Conservation (phyloP, 2,888 invertebrate species). For the Deladenus siricidicola region DNA sequence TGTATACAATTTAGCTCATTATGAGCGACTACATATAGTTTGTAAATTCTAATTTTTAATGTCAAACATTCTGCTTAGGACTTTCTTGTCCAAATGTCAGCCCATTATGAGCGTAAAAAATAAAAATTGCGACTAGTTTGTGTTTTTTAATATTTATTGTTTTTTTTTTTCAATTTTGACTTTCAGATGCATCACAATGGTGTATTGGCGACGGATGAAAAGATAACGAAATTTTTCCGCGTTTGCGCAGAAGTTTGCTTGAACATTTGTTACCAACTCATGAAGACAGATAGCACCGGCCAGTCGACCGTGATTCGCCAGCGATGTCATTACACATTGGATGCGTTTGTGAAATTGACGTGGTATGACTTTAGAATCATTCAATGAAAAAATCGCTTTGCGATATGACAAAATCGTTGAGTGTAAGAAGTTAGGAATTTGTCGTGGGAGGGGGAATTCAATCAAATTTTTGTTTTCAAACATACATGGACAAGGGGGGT, state of each 20-base stretch:
- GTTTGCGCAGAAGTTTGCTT: slow-evolving; percentile 92
- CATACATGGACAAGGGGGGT: too few species aligned
- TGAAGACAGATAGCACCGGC: slow-evolving; percentile 28
- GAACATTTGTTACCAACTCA: slow-evolving; percentile 74
- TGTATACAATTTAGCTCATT: too few species aligned
- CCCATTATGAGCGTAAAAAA: background rate
- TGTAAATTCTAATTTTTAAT: too few species aligned
- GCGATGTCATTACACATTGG: slow-evolving; percentile 84
- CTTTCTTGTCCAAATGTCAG: too few species aligned
- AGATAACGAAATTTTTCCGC: slow-evolving; percentile 91
- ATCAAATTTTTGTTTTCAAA: too few species aligned
- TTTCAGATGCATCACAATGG: slow-evolving; percentile 81
- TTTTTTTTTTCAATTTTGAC: background rate
- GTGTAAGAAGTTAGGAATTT: too few species aligned
- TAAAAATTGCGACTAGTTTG: background rate
- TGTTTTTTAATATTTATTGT: too few species aligned
- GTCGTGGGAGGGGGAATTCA: too few species aligned
- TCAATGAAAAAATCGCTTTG: too few species aligned
- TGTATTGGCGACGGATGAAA: slow-evolving; percentile 89
- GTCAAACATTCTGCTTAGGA: too few species aligned
- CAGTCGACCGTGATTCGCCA: slow-evolving; percentile 62
- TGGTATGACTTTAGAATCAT: slow-evolving; percentile 24
- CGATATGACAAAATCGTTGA: too few species aligned
- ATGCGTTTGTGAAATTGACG: slow-evolving; percentile 49
- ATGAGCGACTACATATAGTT: too few species aligned